Conservation (phyloP, 2,888 invertebrate genomes). For the Yponomeuta sedellus region DNA sequence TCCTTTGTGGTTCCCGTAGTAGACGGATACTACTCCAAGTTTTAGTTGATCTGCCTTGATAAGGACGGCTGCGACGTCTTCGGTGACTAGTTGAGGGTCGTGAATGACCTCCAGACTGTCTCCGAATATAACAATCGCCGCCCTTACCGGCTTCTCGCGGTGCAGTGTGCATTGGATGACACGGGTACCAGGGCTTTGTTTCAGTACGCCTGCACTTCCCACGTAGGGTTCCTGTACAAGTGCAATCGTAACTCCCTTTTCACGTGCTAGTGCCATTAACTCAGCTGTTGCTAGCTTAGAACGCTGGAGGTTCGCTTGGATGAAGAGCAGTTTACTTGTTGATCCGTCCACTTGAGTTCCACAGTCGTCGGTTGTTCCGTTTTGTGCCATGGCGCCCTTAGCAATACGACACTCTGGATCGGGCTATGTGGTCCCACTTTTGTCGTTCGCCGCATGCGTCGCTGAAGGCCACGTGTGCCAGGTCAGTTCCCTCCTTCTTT, state of each 20-base stretch:
- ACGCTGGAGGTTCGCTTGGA: slow-evolving; percentile 16
- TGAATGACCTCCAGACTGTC: slow-evolving; percentile 21
- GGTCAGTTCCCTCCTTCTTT: not conserved
- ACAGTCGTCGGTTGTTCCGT: not conserved
- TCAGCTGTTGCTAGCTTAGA: slow-evolving; percentile 25
- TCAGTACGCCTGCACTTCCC: slow-evolving; percentile 22
- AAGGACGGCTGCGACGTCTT: slow-evolving; percentile 24
- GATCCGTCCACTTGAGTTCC: slow-evolving; percentile 13
- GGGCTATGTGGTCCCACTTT: slow-evolving; percentile 22
- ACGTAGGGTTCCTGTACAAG: slow-evolving; percentile 33
- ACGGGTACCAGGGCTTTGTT: slow-evolving; percentile 21
- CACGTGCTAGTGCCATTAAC: slow-evolving; percentile 22
- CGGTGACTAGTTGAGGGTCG: slow-evolving; percentile 26
- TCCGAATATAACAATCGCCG: slow-evolving; percentile 26
- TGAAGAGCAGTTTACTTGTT: slow-evolving; percentile 26
- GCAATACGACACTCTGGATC: slow-evolving; percentile 20
- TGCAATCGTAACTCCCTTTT: slow-evolving; percentile 17
- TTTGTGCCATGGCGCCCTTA: slow-evolving; percentile 17
- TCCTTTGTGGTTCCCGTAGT: not conserved
- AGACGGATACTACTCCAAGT: slow-evolving; percentile 19
- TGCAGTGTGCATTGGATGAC: slow-evolving; percentile 27
- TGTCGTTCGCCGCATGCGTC: slow-evolving; percentile 11
- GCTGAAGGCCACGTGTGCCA: slow-evolving; percentile 21
- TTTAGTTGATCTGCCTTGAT: not conserved
- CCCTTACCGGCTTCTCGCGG: slow-evolving; percentile 26